phyloP scores from a whole-genome alignment of 2,113 vertebrate species.

The Myocastor coypus region DNA sequence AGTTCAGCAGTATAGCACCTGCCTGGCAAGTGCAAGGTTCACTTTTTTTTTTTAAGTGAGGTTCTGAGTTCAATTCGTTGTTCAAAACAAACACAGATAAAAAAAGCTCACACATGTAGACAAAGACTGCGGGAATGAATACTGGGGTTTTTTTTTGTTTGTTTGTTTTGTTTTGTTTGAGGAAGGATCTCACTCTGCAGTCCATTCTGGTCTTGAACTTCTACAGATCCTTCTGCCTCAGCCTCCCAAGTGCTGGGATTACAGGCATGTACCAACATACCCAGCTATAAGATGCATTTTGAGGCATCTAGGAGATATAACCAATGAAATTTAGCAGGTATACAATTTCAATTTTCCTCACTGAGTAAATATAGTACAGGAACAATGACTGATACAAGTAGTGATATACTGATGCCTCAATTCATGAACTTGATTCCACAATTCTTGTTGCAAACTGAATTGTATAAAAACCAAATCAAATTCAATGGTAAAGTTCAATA shows the following conservation, averaged over 20 bases:
- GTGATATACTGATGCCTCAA: not conserved
- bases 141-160: too few species aligned
- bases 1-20: too few species aligned
- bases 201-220: too few species aligned
- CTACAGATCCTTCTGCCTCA: too few species aligned
- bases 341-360: conserved; percentile 33
- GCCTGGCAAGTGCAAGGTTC: too few species aligned
- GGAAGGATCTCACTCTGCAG: too few species aligned
- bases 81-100: not conserved
- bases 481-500: not conserved
- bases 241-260: too few species aligned
- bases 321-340: not conserved
- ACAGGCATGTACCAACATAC: too few species aligned
- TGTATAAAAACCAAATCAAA: not conserved
- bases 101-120: not conserved
- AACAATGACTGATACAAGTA: not conserved
- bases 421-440: not conserved
- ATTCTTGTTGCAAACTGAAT: not conserved
- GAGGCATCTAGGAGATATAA: not conserved
- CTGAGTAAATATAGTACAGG: not conserved
- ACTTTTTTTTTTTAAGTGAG: too few species aligned
- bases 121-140: not conserved
- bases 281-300: not conserved
- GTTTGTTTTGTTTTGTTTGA: too few species aligned
- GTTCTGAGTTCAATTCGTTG: too few species aligned